Percentiles rank a stretch among this genome's conserved stretches.
phyloP scores from a whole-genome alignment of 2,888 invertebrate species.

The Gymnosoma rotundatum region DNA sequence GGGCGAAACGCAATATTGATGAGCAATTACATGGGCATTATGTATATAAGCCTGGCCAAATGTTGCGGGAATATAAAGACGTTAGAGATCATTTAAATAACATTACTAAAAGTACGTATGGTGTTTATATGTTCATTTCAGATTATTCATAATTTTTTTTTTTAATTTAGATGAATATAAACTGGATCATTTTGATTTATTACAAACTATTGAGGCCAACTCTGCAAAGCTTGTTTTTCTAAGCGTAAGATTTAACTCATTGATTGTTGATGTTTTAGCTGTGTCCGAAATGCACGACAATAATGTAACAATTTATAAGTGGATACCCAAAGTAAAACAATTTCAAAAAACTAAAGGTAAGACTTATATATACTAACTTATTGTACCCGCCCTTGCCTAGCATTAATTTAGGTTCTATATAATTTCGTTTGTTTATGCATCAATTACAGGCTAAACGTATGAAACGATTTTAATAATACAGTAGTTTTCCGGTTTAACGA shows the following conservation, averaged over 20 bases:
- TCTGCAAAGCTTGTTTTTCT: constrained; percentile 20
- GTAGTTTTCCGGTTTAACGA: too few relatives aligned
- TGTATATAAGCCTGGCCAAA: neutral
- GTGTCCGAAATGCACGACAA: constrained; percentile 70
- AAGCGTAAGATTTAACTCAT: constrained; percentile 18
- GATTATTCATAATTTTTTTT: constrained; percentile 1
- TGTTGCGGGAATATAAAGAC: constrained; percentile 51
- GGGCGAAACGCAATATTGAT: constrained; percentile 46
- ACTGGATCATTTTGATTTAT: constrained; percentile 76
- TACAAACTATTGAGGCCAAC: constrained; percentile 74
- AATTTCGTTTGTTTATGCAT: too few relatives aligned
- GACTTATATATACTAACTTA: constrained; percentile 51
- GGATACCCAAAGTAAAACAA: constrained; percentile 72
- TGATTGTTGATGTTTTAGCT: constrained; percentile 73
- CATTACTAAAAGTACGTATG: constrained; percentile 71
- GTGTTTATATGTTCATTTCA: constrained; percentile 26
- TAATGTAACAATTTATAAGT: constrained; percentile 72
- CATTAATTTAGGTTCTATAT: too few relatives aligned
- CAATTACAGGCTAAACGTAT: too few relatives aligned
- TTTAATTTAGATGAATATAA: constrained; percentile 70
- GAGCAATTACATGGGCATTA: constrained; percentile 1
- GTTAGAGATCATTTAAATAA: constrained; percentile 72
- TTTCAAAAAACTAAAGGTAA: constrained; percentile 76
- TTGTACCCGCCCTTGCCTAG: too few relatives aligned
- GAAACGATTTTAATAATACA: too few relatives aligned